phyloP scores from a whole-genome alignment of 1,140 invertebrate species.

The Drosophila chauvacae region DNA sequence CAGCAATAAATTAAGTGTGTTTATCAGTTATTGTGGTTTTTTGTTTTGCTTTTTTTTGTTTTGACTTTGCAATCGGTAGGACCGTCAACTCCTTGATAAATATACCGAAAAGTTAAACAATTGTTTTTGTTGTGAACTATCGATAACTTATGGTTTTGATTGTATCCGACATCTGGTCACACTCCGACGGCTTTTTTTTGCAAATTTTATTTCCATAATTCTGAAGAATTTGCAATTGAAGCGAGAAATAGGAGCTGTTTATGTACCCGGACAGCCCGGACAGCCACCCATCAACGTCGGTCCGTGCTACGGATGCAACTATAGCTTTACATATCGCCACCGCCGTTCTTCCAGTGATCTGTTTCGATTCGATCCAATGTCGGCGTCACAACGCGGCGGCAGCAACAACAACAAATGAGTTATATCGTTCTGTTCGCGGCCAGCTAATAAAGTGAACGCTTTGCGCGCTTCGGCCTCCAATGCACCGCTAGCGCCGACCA shows the following conservation, averaged over 20 bases:
- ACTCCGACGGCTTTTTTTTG: conserved; percentile 47
- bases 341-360: conserved; percentile 15
- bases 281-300: not conserved
- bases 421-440: conserved; percentile 22
- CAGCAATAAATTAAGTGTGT: conserved; percentile 44
- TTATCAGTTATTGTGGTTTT: conserved; percentile 17
- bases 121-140: not conserved
- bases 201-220: conserved; percentile 72
- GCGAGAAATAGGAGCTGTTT: conserved; percentile 24
- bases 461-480: conserved; percentile 16
- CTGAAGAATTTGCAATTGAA: conserved; percentile 53
- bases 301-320: conserved; percentile 4
- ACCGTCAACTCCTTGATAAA: not conserved
- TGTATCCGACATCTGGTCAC: conserved; percentile 41
- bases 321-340: conserved; percentile 21
- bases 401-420: conserved; percentile 62
- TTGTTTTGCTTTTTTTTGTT: not conserved
- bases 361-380: conserved; percentile 35
- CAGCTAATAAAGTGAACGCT: conserved; percentile 25
- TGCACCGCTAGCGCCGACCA: conserved; percentile 35
- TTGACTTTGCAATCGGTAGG: conserved; percentile 1
- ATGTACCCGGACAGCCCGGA: not conserved
- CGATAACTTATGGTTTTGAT: not conserved
- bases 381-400: conserved; percentile 75
- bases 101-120: not conserved